Conservation (phyloP, 2,113 vertebrate species). For the Polypterus bichir region DNA sequence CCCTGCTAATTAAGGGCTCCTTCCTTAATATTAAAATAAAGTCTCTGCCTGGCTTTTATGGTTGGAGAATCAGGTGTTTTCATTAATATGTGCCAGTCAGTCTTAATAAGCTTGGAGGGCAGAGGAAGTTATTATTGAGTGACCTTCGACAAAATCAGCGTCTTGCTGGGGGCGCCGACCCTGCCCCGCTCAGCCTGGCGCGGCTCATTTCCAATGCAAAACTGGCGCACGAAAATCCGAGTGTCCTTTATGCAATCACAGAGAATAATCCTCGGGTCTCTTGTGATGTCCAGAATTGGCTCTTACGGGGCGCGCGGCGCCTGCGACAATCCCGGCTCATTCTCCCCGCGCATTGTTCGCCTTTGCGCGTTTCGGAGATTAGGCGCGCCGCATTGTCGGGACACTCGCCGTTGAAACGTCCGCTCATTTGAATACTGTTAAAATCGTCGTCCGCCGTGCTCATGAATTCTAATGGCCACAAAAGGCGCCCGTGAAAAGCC, state of each 20-base stretch:
- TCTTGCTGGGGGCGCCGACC: conserved; percentile 68
- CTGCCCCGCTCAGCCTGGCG: conserved; percentile 59
- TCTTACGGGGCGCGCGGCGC: conserved; percentile 39
- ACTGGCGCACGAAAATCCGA: conserved; percentile 67
- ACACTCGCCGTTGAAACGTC: conserved; percentile 72
- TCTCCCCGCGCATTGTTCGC: conserved; percentile 66
- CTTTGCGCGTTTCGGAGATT: conserved; percentile 62
- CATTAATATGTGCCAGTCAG: conserved; percentile 82
- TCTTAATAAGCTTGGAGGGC: conserved; percentile 77
- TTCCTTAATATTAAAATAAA: conserved; percentile 76
- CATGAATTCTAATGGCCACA: conserved; percentile 76
- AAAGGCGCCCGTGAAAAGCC: conserved; percentile 58
- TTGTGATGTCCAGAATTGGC: conserved; percentile 70
- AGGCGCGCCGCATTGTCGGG: conserved; percentile 60
- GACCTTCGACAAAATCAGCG: conserved; percentile 81
- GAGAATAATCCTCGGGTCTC: conserved; percentile 76
- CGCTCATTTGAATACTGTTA: conserved; percentile 78
- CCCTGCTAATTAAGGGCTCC: conserved; percentile 77
- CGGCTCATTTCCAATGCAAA: conserved; percentile 77
- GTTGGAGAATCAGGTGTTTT: conserved; percentile 80
- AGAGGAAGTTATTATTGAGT: conserved; percentile 78
- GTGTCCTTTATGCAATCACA: conserved; percentile 80
- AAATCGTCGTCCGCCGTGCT: conserved; percentile 69
- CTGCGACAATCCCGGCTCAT: conserved; percentile 10
- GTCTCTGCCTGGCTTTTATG: conserved; percentile 70